These are phyloP conservation scores for Sebastes nivosus DNA, from an alignment of 2,797 vertebrate genomes.

Conservation along the genomic window DNA sequence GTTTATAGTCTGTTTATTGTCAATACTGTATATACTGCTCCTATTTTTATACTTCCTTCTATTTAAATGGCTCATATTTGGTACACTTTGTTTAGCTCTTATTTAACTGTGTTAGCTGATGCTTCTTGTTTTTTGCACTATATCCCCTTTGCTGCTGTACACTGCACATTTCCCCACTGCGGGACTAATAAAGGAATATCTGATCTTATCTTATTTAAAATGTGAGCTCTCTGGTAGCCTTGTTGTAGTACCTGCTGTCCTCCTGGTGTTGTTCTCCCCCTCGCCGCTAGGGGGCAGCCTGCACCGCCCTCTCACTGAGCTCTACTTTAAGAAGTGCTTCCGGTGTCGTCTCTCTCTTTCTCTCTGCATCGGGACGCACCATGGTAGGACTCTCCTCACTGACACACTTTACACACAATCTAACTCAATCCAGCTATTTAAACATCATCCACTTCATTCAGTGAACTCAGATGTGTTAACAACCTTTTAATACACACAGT, in stretches of 20 bases:
- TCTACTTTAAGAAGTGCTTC: slow-evolving; percentile 63
- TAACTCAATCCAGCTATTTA: slow-evolving; percentile 51
- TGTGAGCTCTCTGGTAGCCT: neutral
- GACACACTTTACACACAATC: slow-evolving; percentile 58
- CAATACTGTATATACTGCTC: too few relatives aligned
- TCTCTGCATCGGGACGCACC: slow-evolving; percentile 73
- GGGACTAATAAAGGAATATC: too few relatives aligned
- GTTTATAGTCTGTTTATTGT: too few relatives aligned
- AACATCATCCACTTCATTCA: accelerated
- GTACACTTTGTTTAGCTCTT: too few relatives aligned
- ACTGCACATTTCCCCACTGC: too few relatives aligned
- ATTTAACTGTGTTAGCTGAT: too few relatives aligned
- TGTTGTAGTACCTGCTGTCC: neutral
- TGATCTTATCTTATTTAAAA: too few relatives aligned
- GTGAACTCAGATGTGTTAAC: neutral
- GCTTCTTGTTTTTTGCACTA: too few relatives aligned
- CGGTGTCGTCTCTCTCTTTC: slow-evolving; percentile 72
- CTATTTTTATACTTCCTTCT: too few relatives aligned
- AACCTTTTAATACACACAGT: accelerated
- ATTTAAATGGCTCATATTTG: too few relatives aligned
- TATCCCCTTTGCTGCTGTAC: too few relatives aligned
- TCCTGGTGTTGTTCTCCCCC: neutral
- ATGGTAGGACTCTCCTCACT: slow-evolving; percentile 70
- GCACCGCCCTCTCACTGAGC: accelerated
- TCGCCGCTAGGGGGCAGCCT: slow-evolving; percentile 58